A percentile compares a stretch with the other conserved stretches of the same genome.
These are phyloP conservation scores for Saturnia japonica DNA, from an alignment of 2,888 invertebrate genomes.

Conservation along the genomic window DNA sequence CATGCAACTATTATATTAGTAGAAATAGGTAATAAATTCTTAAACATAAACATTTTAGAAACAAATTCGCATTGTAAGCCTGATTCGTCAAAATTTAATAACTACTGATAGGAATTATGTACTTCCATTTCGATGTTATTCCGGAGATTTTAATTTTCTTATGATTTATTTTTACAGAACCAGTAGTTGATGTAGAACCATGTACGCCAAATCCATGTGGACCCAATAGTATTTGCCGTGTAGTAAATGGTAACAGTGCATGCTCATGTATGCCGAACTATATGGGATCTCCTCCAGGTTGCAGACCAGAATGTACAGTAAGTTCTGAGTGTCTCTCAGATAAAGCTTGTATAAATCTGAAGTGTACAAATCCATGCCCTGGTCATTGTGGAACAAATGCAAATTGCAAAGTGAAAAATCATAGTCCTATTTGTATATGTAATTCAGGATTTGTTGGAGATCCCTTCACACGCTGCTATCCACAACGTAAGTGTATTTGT, in stretches of 20 bases:
- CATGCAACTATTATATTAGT: background rate
- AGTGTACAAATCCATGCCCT: conserved; percentile 90
- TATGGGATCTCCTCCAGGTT: conserved; percentile 88
- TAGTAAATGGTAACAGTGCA: conserved; percentile 86
- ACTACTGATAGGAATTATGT: background rate
- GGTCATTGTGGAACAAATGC: conserved; percentile 86
- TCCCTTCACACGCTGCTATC: conserved; percentile 85
- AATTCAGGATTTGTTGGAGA: conserved; percentile 83
- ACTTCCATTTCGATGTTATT: background rate
- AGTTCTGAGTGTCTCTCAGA: conserved; percentile 88
- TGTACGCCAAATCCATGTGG: conserved; percentile 89
- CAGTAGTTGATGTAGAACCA: conserved; percentile 71
- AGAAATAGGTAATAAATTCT: background rate
- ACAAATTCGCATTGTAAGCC: background rate
- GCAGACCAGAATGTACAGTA: conserved; percentile 89
- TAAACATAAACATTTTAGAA: background rate
- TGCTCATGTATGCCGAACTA: conserved; percentile 89
- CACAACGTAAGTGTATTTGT: conserved; percentile 63
- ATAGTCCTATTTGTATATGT: conserved; percentile 90
- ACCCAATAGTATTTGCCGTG: conserved; percentile 87
- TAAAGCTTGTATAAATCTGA: conserved; percentile 88
- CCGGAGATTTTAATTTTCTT: background rate
- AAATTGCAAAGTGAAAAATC: conserved; percentile 88
- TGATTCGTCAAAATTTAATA: background rate
- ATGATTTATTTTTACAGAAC: conserved; percentile 49